These are phyloP conservation scores for Urocitellus parryii DNA, from an alignment of 2,113 vertebrate species.

Conservation along the genomic window DNA sequence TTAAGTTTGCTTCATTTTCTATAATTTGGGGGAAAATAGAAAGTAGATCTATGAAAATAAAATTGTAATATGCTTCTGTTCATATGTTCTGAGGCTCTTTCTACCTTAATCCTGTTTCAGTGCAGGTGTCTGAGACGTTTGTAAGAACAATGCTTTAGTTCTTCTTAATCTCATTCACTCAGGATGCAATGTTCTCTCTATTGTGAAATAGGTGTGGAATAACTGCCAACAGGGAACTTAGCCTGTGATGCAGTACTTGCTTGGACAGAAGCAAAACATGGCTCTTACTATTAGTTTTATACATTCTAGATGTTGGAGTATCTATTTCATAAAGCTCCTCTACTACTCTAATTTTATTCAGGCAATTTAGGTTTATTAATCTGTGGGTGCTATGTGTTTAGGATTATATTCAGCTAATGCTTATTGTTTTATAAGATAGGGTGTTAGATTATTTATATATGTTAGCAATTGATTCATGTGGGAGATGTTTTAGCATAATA, in stretches of 20 bases:
- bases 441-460: not conserved
- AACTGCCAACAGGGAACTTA: not conserved
- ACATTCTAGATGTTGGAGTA: not conserved
- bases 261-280: not conserved
- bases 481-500: not conserved
- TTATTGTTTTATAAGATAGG: not conserved
- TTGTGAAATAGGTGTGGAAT: not conserved
- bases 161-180: not conserved
- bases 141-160: not conserved
- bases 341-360: not conserved
- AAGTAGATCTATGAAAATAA: not conserved
- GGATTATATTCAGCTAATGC: not conserved
- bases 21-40: not conserved
- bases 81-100: not conserved
- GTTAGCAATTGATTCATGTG: not conserved
- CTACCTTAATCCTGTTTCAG: not conserved
- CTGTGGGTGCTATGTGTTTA: not conserved
- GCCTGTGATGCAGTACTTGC: not conserved
- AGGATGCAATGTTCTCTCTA: not conserved
- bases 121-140: slow-evolving; percentile 33
- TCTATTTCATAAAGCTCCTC: not conserved
- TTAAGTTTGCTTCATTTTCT: slow-evolving; percentile 2
- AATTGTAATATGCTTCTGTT: not conserved
- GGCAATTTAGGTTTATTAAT: not conserved
- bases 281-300: not conserved